phyloP scores from a whole-genome alignment of 2,888 invertebrate genomes.

The Camptogramma bilineatum region DNA sequence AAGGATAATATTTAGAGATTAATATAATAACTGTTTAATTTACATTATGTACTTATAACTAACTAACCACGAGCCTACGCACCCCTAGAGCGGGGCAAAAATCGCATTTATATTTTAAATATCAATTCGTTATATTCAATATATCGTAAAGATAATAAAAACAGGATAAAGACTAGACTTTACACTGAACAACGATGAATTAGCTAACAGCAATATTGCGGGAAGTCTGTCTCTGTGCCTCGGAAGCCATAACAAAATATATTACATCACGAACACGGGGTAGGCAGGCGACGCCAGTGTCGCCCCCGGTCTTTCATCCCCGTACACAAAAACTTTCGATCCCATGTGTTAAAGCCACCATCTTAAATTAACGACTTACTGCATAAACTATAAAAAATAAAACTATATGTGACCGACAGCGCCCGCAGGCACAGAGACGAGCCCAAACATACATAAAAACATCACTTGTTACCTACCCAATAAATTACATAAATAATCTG shows the following conservation, averaged over 20 bases:
- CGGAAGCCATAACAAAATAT: conserved; percentile 47
- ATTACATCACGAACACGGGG: conserved; percentile 35
- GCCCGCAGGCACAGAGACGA: conserved; percentile 60
- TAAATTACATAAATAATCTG: conserved; percentile 85
- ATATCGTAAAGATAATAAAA: conserved; percentile 81
- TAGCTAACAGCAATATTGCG: conserved; percentile 79
- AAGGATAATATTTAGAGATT: conserved; percentile 79
- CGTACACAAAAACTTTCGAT: conserved; percentile 12
- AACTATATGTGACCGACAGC: conserved; percentile 57
- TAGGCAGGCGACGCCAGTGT: background rate
- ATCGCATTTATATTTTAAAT: conserved; percentile 77
- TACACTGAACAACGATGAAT: conserved; percentile 84
- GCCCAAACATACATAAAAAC: conserved; percentile 63
- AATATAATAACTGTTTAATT: conserved; percentile 82
- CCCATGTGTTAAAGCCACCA: conserved; percentile 33
- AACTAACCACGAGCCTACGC: conserved; percentile 81
- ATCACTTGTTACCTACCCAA: conserved; percentile 75
- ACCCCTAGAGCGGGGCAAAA: conserved; percentile 67
- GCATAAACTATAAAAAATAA: conserved; percentile 52
- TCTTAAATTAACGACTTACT: conserved; percentile 36
- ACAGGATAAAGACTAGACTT: conserved; percentile 86
- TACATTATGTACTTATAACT: conserved; percentile 83
- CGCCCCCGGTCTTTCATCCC: background rate
- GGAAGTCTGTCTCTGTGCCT: conserved; percentile 56
- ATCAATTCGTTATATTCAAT: conserved; percentile 81